phyloP scores from a whole-genome alignment of 2,888 invertebrate genomes.

The Gortyna flavago region DNA sequence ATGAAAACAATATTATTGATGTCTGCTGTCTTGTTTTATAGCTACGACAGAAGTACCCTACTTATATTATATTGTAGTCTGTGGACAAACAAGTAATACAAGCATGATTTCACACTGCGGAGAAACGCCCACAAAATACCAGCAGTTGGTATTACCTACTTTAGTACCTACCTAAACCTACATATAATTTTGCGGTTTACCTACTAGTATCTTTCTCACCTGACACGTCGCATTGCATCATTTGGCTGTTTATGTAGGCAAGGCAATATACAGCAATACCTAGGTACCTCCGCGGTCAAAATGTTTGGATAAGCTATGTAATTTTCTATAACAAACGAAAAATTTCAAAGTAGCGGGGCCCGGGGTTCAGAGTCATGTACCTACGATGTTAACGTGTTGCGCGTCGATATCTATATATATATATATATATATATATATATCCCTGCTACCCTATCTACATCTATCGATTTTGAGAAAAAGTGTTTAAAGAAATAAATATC shows the following conservation, averaged over 20 bases:
- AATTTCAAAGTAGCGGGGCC: not conserved
- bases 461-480: too few relatives aligned
- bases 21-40: not conserved
- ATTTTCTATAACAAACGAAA: not conserved
- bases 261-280: not conserved
- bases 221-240: constrained; percentile 27
- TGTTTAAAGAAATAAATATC: not conserved
- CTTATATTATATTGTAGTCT: too few relatives aligned
- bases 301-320: not conserved
- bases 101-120: not conserved
- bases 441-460: not conserved
- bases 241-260: not conserved
- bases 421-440: too few relatives aligned
- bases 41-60: not conserved
- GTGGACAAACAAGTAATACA: not conserved
- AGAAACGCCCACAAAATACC: constrained; percentile 26
- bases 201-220: not conserved
- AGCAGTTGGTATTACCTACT: not conserved
- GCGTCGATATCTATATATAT: too few relatives aligned
- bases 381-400: not conserved
- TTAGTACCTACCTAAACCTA: too few relatives aligned
- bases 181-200: not conserved
- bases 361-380: not conserved
- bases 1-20: not conserved
- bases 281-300: not conserved